phyloP scores from a whole-genome alignment of 2,797 vertebrate genomes.

The Acropternis orthonyx region DNA sequence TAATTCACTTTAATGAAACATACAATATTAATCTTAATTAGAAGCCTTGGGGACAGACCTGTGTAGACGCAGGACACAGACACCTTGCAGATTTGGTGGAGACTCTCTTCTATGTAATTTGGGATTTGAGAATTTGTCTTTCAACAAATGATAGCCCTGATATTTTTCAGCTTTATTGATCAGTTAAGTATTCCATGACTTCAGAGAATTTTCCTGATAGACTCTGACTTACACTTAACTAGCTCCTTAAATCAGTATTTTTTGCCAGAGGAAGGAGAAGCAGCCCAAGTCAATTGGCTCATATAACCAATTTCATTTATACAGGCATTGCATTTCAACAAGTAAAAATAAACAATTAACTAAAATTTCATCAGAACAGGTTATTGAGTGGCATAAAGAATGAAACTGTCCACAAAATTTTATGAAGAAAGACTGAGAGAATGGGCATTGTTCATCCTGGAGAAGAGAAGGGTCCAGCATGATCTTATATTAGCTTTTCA shows the following conservation, averaged over 20 bases:
- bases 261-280: neutral
- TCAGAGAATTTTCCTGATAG: neutral
- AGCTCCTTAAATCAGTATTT: neutral
- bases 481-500: neutral
- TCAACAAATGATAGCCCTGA: neutral
- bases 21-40: slow-evolving; percentile 32
- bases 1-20: slow-evolving; percentile 9
- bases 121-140: neutral
- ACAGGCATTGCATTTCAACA: fast-evolving
- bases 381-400: neutral
- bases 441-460: neutral
- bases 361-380: neutral
- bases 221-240: neutral
- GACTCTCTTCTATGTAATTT: neutral
- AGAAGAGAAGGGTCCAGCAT: neutral
- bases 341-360: neutral
- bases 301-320: neutral
- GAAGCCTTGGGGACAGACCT: neutral
- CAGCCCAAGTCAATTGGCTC: neutral
- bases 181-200: neutral
- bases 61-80: neutral
- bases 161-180: slow-evolving; percentile 19
- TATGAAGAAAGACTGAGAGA: neutral
- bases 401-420: neutral
- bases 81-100: neutral